A percentile compares a stretch with the other conserved stretches of the same genome.
Conservation (phyloP, 2,888 invertebrate genomes). For the Neoitamus cyanurus region DNA sequence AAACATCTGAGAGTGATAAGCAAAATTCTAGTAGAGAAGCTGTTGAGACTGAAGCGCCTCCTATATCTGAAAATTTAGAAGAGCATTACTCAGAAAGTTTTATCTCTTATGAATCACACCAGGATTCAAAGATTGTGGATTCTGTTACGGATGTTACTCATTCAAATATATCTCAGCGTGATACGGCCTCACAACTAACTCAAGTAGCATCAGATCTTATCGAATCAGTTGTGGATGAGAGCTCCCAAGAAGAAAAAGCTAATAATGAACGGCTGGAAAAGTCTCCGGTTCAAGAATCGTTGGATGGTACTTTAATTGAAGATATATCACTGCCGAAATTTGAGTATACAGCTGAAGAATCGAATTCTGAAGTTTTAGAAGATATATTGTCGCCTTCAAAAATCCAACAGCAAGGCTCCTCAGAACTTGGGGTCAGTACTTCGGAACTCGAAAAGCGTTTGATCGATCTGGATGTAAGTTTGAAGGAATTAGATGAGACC, state of each 20-base stretch:
- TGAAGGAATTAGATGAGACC: conserved; percentile 55
- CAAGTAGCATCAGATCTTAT: not conserved
- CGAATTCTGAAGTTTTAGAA: conserved; percentile 38
- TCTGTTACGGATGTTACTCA: not conserved
- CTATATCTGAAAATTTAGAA: not conserved
- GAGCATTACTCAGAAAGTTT: conserved; percentile 2
- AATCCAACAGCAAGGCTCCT: conserved; percentile 6
- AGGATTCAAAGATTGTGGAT: not conserved
- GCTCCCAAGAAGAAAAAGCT: not conserved
- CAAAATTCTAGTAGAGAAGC: not conserved
- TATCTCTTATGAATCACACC: not conserved
- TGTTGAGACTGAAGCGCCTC: not conserved
- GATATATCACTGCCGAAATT: conserved; percentile 59
- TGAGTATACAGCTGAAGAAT: conserved; percentile 56
- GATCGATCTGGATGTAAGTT: conserved; percentile 55
- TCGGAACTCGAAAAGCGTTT: conserved; percentile 56
- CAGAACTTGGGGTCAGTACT: conserved; percentile 18
- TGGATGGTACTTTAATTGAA: conserved; percentile 57
- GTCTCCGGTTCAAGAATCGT: not conserved
- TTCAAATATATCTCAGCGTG: not conserved
- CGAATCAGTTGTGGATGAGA: not conserved
- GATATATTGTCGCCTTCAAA: not conserved
- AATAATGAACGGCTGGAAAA: not conserved
- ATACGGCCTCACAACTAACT: not conserved
- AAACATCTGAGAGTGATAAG: not conserved